Evolutionary conservation across 1,140 invertebrate genomes (phyloP), one percentile per base, ranked within the genome.

Genomic region (Caenorhabditis tropicalis): DNA sequence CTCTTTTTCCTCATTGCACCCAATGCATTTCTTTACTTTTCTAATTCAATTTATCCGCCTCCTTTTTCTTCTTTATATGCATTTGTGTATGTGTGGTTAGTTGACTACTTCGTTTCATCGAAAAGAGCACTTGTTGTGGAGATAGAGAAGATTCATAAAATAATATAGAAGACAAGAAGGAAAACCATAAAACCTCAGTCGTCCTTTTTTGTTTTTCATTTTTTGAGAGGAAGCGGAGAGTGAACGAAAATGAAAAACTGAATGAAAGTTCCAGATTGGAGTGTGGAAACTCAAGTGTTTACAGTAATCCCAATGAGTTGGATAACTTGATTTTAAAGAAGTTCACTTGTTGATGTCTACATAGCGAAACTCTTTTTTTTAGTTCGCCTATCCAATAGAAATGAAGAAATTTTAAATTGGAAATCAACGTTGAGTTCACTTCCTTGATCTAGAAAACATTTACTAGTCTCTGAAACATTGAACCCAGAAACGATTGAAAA

Each of bases 31-130:
- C 65, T 74, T 43, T 43, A 74, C 36, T 74, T 74, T 74, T 74
- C 65, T 74, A 74, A 74, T 74, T 74, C 65, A 74, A 74, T 74
- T 74, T 74, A 24, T 43, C 36, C 65, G 65, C n/a, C 58, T n/a
- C 31, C n/a, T 19, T 31, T 36, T 19, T 43, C 65, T 74, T 43
- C 33, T 43, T 43, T 74, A 43, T 43, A 74, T 74, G 65, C 65
- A 56, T 56, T 19, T 56, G n/a, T n/a, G n/a, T n/a, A n/a, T n/a
- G n/a, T n/a, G n/a, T n/a, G n/a, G n/a, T 19, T 27, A 24, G 53
- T 9, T 56, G 15, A 24, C 53, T 56, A 10, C 53, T 9, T 12
- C 53, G 15, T 56, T 24, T 39, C 36, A 74, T 65, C 65, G 29
- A n/a, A 39, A 74, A 21, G n/a, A 74, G 65, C 65, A 74, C 65